phyloP scores from a whole-genome alignment of 2,797 vertebrate species.

The Phalanger gymnotis region DNA sequence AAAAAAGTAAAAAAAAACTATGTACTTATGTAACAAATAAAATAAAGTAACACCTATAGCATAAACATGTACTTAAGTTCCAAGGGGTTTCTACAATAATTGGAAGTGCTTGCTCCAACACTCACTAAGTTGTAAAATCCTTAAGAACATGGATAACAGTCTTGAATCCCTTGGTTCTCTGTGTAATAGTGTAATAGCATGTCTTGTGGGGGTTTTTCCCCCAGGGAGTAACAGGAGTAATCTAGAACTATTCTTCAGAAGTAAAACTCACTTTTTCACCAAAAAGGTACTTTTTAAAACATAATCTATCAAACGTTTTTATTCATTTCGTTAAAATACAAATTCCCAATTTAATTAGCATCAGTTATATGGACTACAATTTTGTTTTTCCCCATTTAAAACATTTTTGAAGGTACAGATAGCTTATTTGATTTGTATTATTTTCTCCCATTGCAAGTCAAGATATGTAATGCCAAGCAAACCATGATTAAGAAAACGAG shows the following conservation, averaged over 20 bases:
- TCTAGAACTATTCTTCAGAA: slow-evolving; percentile 33
- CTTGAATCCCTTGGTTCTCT: neutral
- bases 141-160: neutral
- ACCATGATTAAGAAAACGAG: slow-evolving; percentile 79
- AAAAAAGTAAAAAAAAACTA: too few species aligned
- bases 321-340: slow-evolving; percentile 73
- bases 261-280: slow-evolving; percentile 37
- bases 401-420: slow-evolving; percentile 62
- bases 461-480: slow-evolving; percentile 65
- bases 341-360: slow-evolving; percentile 77
- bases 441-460: slow-evolving; percentile 69
- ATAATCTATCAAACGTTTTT: slow-evolving; percentile 74
- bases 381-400: slow-evolving; percentile 78
- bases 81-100: neutral
- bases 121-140: neutral
- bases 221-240: neutral
- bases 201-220: neutral
- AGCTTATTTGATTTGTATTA: slow-evolving; percentile 74
- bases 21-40: neutral
- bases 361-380: slow-evolving; percentile 69
- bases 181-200: neutral
- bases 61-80: neutral
- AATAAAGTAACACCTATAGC: neutral
- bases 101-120: neutral
- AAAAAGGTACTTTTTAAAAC: slow-evolving; percentile 74